Percentiles rank a stretch among this genome's conserved stretches.
Evolutionary conservation across 2,113 vertebrate genomes (phyloP).

Genomic region (Antechinus stuartii): DNA sequence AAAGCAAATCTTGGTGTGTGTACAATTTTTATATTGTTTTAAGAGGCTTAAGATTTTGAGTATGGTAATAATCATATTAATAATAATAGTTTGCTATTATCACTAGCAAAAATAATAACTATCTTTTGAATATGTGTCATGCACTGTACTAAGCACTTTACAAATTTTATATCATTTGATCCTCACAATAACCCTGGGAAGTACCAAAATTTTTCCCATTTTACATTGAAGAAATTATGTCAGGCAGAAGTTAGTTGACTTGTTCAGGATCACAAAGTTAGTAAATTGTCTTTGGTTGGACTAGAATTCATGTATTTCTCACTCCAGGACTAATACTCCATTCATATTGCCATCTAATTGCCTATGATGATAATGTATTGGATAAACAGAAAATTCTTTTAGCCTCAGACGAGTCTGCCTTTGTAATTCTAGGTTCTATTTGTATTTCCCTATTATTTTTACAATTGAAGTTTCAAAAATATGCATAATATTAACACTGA

Average conservation of each 20-base stretch:
- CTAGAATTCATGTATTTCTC: not conserved
- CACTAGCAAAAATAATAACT: not conserved
- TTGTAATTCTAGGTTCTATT: conserved; percentile 7
- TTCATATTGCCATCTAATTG: not conserved
- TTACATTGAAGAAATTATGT: not conserved
- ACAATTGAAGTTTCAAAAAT: not conserved
- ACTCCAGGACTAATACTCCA: not conserved
- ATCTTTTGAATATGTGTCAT: not conserved
- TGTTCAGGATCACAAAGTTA: not conserved
- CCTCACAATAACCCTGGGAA: not conserved
- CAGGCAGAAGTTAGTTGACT: not conserved
- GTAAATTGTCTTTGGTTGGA: not conserved
- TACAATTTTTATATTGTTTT: conserved; percentile 37
- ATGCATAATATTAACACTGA: not conserved
- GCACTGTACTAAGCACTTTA: not conserved
- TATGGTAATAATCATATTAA: not conserved
- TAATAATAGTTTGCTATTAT: not conserved
- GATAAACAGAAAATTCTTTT: conserved; percentile 11
- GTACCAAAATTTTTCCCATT: not conserved
- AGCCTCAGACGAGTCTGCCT: conserved; percentile 8
- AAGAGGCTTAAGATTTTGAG: conserved; percentile 33
- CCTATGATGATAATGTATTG: not conserved
- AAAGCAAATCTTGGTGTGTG: conserved; percentile 7
- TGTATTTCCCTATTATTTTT: not conserved
- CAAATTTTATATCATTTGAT: not conserved